Evolutionary conservation across 2,797 vertebrate species (phyloP).

Genomic region (Petrocephalus sullivani): DNA sequence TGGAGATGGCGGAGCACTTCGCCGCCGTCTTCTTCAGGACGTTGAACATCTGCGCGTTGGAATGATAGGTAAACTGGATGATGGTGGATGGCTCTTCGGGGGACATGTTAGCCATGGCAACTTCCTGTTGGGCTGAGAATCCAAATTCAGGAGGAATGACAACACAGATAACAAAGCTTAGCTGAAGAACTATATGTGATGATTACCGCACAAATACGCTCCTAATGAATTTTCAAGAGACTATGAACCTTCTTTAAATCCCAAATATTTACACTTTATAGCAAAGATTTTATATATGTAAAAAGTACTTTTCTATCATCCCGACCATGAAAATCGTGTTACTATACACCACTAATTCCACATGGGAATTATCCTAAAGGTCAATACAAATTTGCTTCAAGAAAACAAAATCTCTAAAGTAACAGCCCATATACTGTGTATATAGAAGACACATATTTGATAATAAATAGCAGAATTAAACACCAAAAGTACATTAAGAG

Average conservation of each 20-base stretch:
- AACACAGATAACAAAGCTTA: not conserved
- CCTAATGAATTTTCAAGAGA: not conserved
- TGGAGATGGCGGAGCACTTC: slow-evolving; percentile 79
- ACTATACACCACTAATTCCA: not conserved
- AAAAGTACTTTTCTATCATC: not conserved
- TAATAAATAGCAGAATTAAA: not conserved
- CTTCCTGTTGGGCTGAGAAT: slow-evolving; percentile 60
- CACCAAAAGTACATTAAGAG: not conserved
- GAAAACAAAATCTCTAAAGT: not conserved
- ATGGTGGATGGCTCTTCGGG: slow-evolving; percentile 70
- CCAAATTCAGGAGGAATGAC: not conserved
- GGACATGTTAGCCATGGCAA: slow-evolving; percentile 49
- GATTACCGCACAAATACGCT: not conserved
- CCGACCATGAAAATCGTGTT: not conserved
- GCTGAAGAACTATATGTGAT: not conserved
- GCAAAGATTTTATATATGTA: not conserved
- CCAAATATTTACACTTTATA: not conserved
- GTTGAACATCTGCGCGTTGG: slow-evolving; percentile 81
- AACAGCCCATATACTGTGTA: not conserved
- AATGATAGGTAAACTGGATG: slow-evolving; percentile 81
- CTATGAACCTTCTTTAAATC: not conserved
- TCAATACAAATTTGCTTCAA: not conserved
- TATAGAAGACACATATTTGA: not conserved
- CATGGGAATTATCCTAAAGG: not conserved
- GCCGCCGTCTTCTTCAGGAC: slow-evolving; percentile 76